Conservation (phyloP, 2,113 vertebrate genomes). For the Myrmophylax atrothorax region DNA sequence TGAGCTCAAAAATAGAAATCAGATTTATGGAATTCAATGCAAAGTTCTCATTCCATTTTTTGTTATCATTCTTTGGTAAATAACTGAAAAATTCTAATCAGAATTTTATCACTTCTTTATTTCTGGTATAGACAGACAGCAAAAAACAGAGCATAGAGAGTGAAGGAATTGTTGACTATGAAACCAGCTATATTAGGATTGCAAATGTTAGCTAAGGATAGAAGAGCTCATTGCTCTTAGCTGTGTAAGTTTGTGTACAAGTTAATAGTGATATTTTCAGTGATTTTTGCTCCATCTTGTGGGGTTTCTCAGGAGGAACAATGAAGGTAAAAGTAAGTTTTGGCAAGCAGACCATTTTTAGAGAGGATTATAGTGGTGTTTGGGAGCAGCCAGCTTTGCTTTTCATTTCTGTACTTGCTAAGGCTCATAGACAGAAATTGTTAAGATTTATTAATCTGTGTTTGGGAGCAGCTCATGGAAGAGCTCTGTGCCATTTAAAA, state of each 20-base stretch:
- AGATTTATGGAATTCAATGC: not conserved
- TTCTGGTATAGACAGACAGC: not conserved
- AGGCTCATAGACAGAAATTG: not conserved
- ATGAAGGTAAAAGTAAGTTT: not conserved
- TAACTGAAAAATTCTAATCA: not conserved
- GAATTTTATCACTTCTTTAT: not conserved
- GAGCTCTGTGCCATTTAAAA: not conserved
- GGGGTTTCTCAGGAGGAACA: not conserved
- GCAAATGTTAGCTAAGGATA: not conserved
- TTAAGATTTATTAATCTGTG: not conserved
- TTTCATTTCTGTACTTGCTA: not conserved
- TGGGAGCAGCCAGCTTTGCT: not conserved
- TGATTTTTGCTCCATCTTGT: constrained; percentile 54
- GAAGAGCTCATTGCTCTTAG: not conserved
- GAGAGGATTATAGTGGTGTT: not conserved
- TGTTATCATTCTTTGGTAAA: not conserved
- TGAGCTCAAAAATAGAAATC: not conserved
- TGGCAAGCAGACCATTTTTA: not conserved
- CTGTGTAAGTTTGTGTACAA: not conserved
- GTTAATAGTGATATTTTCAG: constrained; percentile 15
- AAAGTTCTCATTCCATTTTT: not conserved
- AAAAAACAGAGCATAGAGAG: not conserved
- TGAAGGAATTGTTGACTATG: not conserved
- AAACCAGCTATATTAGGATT: not conserved
- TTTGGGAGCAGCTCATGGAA: not conserved